phyloP scores from a whole-genome alignment of 2,888 invertebrate genomes.

The Drymonia ruficornis region DNA sequence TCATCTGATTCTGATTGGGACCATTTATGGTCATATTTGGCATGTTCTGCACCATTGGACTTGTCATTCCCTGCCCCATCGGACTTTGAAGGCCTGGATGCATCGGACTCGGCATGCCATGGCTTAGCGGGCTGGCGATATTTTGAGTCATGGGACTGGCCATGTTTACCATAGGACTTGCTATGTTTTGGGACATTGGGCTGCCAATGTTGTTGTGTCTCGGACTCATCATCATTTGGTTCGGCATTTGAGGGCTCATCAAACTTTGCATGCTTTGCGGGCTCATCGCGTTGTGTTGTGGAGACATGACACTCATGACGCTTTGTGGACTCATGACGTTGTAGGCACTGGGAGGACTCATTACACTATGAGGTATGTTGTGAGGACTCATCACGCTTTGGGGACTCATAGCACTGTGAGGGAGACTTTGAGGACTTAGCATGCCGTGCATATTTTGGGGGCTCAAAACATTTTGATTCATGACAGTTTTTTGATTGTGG shows the following conservation, averaged over 20 bases:
- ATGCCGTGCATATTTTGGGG: slow-evolving; percentile 73
- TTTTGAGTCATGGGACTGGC: slow-evolving; percentile 64
- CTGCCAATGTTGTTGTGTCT: slow-evolving; percentile 70
- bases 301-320: slow-evolving; percentile 80
- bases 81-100: slow-evolving; percentile 74
- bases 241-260: slow-evolving; percentile 78
- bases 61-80: slow-evolving; percentile 72
- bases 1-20: slow-evolving; percentile 64
- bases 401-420: slow-evolving; percentile 78
- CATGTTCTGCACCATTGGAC: slow-evolving; percentile 76
- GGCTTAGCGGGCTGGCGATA: slow-evolving; percentile 71
- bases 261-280: slow-evolving; percentile 77
- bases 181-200: slow-evolving; percentile 72
- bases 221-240: slow-evolving; percentile 78
- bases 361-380: slow-evolving; percentile 65
- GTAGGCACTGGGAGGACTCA: slow-evolving; percentile 76
- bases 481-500: slow-evolving; percentile 67
- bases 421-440: slow-evolving; percentile 77
- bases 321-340: slow-evolving; percentile 81
- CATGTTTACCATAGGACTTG: slow-evolving; percentile 67
- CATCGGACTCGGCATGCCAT: slow-evolving; percentile 77
- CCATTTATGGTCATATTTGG: slow-evolving; percentile 69
- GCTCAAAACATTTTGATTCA: slow-evolving; percentile 73
- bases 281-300: slow-evolving; percentile 78
- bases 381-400: slow-evolving; percentile 77